These are phyloP conservation scores for Pungitius pungitius DNA, from an alignment of 2,113 vertebrate genomes.

Conservation along the genomic window DNA sequence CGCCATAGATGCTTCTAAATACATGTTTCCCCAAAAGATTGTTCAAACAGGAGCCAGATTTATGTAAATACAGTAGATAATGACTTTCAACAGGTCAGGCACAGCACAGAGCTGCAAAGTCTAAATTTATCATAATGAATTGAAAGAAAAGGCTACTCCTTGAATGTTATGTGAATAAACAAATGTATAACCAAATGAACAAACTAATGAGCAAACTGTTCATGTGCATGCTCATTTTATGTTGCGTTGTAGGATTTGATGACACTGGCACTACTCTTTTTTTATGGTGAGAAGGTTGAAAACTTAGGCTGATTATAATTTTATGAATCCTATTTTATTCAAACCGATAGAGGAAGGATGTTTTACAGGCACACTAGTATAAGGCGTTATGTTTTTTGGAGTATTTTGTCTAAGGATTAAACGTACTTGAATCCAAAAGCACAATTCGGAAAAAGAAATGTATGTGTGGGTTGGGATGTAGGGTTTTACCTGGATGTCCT, in stretches of 20 bases:
- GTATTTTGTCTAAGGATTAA: too few relatives aligned
- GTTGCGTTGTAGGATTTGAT: background rate
- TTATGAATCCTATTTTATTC: too few relatives aligned
- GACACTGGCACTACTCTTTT: background rate
- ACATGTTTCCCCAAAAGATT: background rate
- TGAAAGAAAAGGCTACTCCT: background rate
- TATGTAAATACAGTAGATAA: slow-evolving; percentile 4
- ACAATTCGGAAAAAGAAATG: too few relatives aligned
- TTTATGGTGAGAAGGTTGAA: too few relatives aligned
- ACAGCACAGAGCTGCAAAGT: background rate
- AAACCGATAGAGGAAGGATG: too few relatives aligned
- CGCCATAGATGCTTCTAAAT: slow-evolving; percentile 28
- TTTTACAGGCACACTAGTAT: too few relatives aligned
- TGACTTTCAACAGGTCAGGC: slow-evolving; percentile 28
- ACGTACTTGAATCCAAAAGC: too few relatives aligned
- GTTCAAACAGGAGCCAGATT: slow-evolving; percentile 6
- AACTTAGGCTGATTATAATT: too few relatives aligned
- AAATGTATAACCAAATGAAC: background rate
- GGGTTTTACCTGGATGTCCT: too few relatives aligned
- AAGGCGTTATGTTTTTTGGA: too few relatives aligned
- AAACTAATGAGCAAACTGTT: background rate
- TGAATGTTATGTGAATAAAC: slow-evolving; percentile 3
- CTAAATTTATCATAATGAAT: slow-evolving; percentile 13
- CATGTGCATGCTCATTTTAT: background rate
- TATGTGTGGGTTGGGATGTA: too few relatives aligned